Evolutionary conservation across 2,113 vertebrate species (phyloP).

Genomic region (Oncorhynchus masou): DNA sequence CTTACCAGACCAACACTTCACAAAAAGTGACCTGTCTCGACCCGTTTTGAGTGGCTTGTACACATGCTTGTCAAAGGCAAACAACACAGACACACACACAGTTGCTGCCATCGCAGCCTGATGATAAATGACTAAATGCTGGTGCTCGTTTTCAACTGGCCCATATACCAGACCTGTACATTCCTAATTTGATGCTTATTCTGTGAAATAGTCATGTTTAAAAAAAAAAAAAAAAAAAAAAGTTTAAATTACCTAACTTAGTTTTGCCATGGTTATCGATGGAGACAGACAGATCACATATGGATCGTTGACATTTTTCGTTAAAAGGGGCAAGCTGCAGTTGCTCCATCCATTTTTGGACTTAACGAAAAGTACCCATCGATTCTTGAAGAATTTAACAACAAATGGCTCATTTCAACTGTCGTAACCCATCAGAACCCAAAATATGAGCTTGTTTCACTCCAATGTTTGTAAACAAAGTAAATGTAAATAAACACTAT

Average conservation of each 20-base stretch:
- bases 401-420: too few species aligned
- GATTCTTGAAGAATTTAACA: too few species aligned
- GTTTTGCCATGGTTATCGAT: slow-evolving; percentile 63
- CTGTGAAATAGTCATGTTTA: slow-evolving; percentile 68
- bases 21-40: slow-evolving; percentile 45
- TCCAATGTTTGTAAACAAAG: too few species aligned
- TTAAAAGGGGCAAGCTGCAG: slow-evolving; percentile 22
- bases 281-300: slow-evolving; percentile 74
- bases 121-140: slow-evolving; percentile 75
- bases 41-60: neutral
- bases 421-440: too few species aligned
- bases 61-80: slow-evolving; percentile 7
- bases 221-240: slow-evolving; percentile 34
- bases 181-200: slow-evolving; percentile 72
- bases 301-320: slow-evolving; percentile 76
- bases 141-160: slow-evolving; percentile 64
- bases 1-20: slow-evolving; percentile 41
- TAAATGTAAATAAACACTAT: too few species aligned
- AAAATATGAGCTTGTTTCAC: too few species aligned
- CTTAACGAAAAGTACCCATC: too few species aligned
- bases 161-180: slow-evolving; percentile 59
- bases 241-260: neutral
- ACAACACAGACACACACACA: slow-evolving; percentile 23
- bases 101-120: slow-evolving; percentile 44
- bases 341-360: too few species aligned